Conservation (phyloP, 2,113 vertebrate genomes). For the Lethenteron reissneri region DNA sequence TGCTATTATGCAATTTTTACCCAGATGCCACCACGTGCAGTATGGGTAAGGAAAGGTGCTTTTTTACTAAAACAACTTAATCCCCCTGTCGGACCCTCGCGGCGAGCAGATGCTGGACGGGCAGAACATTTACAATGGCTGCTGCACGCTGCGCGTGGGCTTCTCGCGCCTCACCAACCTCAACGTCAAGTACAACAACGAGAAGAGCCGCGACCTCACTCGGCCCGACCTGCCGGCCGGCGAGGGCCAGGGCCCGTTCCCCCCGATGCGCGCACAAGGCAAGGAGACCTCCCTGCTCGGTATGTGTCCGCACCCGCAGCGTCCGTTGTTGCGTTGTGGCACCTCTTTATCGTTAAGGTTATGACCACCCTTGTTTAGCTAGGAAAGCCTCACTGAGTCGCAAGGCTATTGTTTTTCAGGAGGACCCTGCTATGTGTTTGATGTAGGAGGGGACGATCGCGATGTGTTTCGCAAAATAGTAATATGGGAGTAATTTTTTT, state of each 20-base stretch:
- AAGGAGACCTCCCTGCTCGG: conserved; percentile 14
- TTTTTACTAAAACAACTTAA: not conserved
- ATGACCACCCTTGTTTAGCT: not conserved
- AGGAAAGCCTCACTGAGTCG: not conserved
- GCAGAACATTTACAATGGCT: conserved; percentile 33
- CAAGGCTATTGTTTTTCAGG: too few species aligned
- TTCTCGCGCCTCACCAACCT: conserved; percentile 45
- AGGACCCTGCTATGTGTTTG: too few species aligned
- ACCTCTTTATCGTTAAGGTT: not conserved
- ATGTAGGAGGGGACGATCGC: too few species aligned
- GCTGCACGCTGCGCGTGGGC: conserved; percentile 42
- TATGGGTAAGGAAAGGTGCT: not conserved
- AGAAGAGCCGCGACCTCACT: conserved; percentile 59
- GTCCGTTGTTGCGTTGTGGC: not conserved
- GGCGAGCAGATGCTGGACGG: conserved; percentile 39
- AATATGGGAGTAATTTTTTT: too few species aligned
- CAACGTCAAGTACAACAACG: conserved; percentile 52
- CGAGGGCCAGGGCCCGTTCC: conserved; percentile 22
- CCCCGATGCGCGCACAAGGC: conserved; percentile 27
- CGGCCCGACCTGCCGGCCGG: conserved; percentile 39
- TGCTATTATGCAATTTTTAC: too few species aligned
- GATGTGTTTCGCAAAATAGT: too few species aligned
- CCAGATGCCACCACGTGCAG: not conserved
- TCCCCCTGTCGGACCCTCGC: not conserved
- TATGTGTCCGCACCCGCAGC: not conserved